These are phyloP conservation scores for Nebria salina DNA, from an alignment of 2,888 invertebrate species.

Conservation along the genomic window DNA sequence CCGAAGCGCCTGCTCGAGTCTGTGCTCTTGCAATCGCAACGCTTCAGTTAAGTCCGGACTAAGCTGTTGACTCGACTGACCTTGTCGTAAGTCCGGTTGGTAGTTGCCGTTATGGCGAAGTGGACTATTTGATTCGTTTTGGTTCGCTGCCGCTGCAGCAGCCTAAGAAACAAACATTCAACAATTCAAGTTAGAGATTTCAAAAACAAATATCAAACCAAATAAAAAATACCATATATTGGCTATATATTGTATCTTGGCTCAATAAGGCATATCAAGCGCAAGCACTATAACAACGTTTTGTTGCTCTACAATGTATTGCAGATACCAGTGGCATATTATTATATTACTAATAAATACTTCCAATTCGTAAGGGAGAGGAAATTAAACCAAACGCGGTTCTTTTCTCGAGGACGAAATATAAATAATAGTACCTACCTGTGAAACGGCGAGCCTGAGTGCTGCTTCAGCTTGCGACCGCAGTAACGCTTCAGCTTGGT, in stretches of 20 bases:
- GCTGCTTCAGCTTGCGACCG: slow-evolving; percentile 88
- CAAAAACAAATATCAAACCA: too few species aligned
- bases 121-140: slow-evolving; percentile 60
- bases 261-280: too few species aligned
- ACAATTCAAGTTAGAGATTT: too few species aligned
- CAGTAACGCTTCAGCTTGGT: slow-evolving; percentile 82
- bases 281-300: too few species aligned
- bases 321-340: too few species aligned
- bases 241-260: too few species aligned
- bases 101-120: slow-evolving; percentile 60
- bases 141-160: slow-evolving; percentile 66
- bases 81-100: slow-evolving; percentile 31
- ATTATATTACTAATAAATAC: too few species aligned
- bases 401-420: too few species aligned
- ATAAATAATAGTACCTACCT: slow-evolving; percentile 62
- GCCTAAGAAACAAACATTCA: slow-evolving; percentile 62
- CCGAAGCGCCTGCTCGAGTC: slow-evolving; percentile 83
- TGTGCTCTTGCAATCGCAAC: slow-evolving; percentile 75
- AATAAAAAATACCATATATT: too few species aligned
- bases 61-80: slow-evolving; percentile 63
- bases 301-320: too few species aligned
- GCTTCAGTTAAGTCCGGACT: slow-evolving; percentile 78
- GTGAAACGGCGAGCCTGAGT: slow-evolving; percentile 81
- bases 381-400: too few species aligned
- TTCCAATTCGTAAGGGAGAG: too few species aligned